Base-by-base conservation (phyloP, 1,140 invertebrate genomes). In the Drosophila tsacasi region DNA sequence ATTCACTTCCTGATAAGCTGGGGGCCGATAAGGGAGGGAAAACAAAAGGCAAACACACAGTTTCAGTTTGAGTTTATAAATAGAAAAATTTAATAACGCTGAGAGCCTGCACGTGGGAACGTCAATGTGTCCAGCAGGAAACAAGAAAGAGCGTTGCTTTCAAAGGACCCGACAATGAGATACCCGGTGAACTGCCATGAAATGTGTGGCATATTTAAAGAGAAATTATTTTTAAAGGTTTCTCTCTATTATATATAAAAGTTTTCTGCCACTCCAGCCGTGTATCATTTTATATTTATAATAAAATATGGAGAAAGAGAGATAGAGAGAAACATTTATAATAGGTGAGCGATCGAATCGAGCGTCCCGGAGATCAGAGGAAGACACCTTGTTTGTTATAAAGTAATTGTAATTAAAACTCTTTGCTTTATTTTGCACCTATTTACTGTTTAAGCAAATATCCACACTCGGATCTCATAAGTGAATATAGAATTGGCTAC, bases 81-180 rank as follows among this genome's bases (percentile, higher is more conserved):
- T 89, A 89, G 85, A 84, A 40, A 37, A 73, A 68, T 89, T 89
- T 89, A 89, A 89, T 89, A 89, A 89, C 77, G 84, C 65, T 89
- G 78, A 89, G 85, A 89, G 85, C 84, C 67, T 75, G 73, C 84
- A 90, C 84, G 84, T 89, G 85, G 81, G 83, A 86, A 86, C 79
- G 81, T 79, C 79, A 66, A 86, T 80, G 80, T 84, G 84, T 80
- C 40, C 67, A 47, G 30, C 67, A 35, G 54, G 54, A 55, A 55
- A 25, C 13, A 55, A 55, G 32, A 37, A 55, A 23, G 2, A 17
- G 15, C 19, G 4, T 23, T 55, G 1, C 2, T 17, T 5, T 5
- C 8, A 1, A 37, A 17, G 10, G 52, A 9, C 5, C 0, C 19
- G 32, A 55, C 32, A 6, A 55, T 55, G 32, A 17, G 19, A 23